These are phyloP conservation scores for Formica selysi DNA, from an alignment of 1,140 invertebrate species.

Conservation along the genomic window DNA sequence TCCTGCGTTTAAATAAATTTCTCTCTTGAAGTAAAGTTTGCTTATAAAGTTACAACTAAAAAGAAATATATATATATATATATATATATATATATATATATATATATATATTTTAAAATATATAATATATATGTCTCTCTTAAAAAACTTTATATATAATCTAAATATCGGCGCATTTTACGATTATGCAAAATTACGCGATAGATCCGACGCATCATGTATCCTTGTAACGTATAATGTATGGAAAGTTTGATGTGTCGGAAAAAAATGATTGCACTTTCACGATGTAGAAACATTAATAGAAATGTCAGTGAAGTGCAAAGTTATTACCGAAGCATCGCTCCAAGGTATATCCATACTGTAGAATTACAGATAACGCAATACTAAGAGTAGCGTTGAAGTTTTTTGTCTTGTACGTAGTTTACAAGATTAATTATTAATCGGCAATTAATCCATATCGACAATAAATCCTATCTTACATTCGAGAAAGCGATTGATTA, in stretches of 20 bases:
- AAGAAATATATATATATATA: too few species aligned
- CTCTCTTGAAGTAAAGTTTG: background rate
- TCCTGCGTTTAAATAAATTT: background rate
- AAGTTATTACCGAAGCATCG: background rate
- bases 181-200: background rate
- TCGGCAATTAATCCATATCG: constrained; percentile 34
- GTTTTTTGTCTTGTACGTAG: constrained; percentile 25
- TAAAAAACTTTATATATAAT: background rate
- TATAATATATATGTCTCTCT: background rate
- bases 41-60: background rate
- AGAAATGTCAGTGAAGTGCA: background rate
- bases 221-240: background rate
- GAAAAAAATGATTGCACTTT: constrained; percentile 9
- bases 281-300: background rate
- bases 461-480: background rate
- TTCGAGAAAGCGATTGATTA: constrained; percentile 25
- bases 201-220: background rate
- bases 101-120: background rate
- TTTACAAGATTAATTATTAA: constrained; percentile 49
- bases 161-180: background rate
- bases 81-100: background rate
- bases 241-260: background rate
- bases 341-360: background rate
- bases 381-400: constrained; percentile 73
- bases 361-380: constrained; percentile 46